Percentiles rank a stretch among this genome's conserved stretches.
Conservation (phyloP, 2,888 invertebrate species). For the Megalurothrips usitatus region DNA sequence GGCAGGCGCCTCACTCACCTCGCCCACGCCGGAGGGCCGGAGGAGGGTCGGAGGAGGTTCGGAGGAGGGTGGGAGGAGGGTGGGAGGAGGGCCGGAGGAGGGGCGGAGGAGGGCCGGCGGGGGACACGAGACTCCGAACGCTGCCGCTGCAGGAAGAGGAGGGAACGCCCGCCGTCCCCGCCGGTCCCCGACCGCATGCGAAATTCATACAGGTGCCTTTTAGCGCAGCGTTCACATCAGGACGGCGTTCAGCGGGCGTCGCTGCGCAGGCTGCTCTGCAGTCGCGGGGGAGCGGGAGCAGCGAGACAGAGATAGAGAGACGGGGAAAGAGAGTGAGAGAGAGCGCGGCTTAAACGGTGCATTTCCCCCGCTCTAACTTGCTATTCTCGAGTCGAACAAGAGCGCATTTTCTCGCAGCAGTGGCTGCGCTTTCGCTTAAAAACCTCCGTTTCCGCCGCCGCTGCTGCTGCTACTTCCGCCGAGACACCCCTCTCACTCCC, state of each 20-base stretch:
- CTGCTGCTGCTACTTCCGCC: background rate
- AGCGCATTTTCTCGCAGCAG: too few relatives aligned
- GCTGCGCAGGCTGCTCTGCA: too few relatives aligned
- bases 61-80: background rate
- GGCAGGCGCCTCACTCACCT: background rate
- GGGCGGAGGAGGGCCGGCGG: background rate
- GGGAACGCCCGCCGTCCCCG: background rate
- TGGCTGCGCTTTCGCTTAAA: too few relatives aligned
- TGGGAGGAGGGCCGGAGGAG: background rate
- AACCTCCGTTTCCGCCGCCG: too few relatives aligned
- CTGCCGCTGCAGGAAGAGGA: background rate
- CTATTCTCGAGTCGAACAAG: too few relatives aligned
- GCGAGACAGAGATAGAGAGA: too few relatives aligned
- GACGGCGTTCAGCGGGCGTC: too few relatives aligned
- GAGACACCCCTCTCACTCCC: background rate
- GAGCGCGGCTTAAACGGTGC: too few relatives aligned
- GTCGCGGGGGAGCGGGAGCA: too few relatives aligned
- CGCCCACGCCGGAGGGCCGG: background rate
- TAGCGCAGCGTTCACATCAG: background rate
- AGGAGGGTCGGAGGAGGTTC: too few relatives aligned
- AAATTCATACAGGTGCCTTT: slow-evolving; percentile 6
- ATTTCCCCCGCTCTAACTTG: too few relatives aligned
- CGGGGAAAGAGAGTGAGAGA: too few relatives aligned
- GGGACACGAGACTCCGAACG: background rate
- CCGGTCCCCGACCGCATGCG: background rate